Base-by-base conservation (phyloP, 2,113 vertebrate genomes). In the Panurus biarmicus region DNA sequence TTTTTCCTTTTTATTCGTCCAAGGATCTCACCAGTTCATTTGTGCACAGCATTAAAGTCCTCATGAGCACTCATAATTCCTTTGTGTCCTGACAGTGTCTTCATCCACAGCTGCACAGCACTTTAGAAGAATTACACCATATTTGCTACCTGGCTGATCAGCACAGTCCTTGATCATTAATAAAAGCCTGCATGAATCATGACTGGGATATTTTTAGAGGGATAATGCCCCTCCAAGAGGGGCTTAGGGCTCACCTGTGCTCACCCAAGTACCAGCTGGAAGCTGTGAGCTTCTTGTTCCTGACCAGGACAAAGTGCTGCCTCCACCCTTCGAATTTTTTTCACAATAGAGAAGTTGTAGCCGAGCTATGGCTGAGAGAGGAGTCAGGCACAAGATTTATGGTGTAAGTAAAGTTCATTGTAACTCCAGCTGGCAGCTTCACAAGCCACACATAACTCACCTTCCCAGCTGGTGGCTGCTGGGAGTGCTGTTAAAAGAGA, bases 41-140 rank as follows among this genome's bases (percentile, higher is more conserved):
- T 93, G 74, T 71, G 93, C 40, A n/a, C 81, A 86, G 76, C 89
- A 91, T 91, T 87, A 87, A 88, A 56, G 73, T 69, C 44, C 87
- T 78, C 51, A 7, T 11, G 45, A 93, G 66, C 70, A 26, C 89
- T 93, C 77, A 40, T 93, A 75, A 95, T 87, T 95, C 60, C 93
- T 90, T 36, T 29, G 21, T 0, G 0, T 53, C 57, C 65, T 93
- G 91, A 81, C 80, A 87, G 47, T 14, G 48, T 5, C 86, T 90
- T 61, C 75, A 87, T 40, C 83, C 75, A 25, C 71, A 96, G 35
- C 79, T 11, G 42, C 76, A 54, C 50, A 76, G 89, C 51, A 28
- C 91, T 93, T 86, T 29, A 60, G 80, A 89, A 70, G 71, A 77
- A 92, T 93, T 90, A 90, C 25, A 7, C 69, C 8, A 8, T 12